Percentiles rank a stretch among this genome's conserved stretches.
These are phyloP conservation scores for Pachymerium ferrugineum DNA, from an alignment of 2,888 invertebrate genomes.

Conservation along the genomic window DNA sequence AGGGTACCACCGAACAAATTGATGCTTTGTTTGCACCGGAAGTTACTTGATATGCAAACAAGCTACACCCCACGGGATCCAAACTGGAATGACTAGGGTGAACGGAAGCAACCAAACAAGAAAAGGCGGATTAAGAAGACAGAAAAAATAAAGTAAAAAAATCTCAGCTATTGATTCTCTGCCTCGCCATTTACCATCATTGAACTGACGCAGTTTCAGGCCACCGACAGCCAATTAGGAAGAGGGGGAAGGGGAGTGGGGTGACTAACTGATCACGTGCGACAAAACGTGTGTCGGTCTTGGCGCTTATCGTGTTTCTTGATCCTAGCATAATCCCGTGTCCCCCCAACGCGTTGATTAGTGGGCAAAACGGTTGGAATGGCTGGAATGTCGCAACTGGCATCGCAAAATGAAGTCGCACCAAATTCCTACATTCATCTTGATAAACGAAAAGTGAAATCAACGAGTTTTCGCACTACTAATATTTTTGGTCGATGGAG, in stretches of 20 bases:
- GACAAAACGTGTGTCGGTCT: slow-evolving; percentile 2
- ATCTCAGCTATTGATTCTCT: neutral
- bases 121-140: too few relatives aligned
- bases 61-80: neutral
- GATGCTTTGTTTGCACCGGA: neutral
- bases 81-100: neutral
- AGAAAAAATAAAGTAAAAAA: neutral
- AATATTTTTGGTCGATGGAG: neutral
- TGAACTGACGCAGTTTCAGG: too few relatives aligned
- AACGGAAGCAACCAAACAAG: neutral
- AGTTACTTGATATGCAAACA: neutral
- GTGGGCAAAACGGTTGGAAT: neutral
- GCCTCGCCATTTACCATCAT: neutral
- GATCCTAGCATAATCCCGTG: neutral
- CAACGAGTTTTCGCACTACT: neutral
- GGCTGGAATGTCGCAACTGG: neutral
- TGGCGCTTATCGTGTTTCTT: slow-evolving; percentile 4
- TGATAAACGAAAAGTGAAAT: slow-evolving; percentile 12
- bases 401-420: neutral
- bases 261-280: too few relatives aligned
- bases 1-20: neutral
- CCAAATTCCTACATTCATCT: neutral
- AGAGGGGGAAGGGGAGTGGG: neutral
- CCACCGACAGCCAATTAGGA: slow-evolving; percentile 3
- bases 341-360: neutral